Conservation (phyloP, 1,140 invertebrate genomes). For the Drosophila sturtevanti region DNA sequence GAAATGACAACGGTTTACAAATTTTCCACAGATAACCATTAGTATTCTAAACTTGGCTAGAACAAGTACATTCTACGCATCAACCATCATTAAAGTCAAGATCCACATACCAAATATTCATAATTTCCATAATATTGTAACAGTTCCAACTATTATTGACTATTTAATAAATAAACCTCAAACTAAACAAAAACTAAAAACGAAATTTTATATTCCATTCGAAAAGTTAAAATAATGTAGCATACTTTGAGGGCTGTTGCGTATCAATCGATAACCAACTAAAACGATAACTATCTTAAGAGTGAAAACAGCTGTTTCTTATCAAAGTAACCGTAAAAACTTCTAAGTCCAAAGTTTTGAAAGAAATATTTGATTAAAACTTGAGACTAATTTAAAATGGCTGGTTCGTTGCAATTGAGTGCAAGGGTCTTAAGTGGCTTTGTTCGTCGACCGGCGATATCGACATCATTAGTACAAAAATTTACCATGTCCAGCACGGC, state of each 20-base stretch:
- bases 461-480: background rate
- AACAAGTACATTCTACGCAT: constrained; percentile 35
- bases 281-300: background rate
- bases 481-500: background rate
- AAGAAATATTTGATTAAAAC: background rate
- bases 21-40: constrained; percentile 12
- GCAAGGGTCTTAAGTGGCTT: background rate
- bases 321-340: background rate
- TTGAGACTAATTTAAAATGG: background rate
- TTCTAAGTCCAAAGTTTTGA: too few relatives aligned
- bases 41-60: constrained; percentile 46
- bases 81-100: constrained; percentile 36
- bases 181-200: constrained; percentile 33
- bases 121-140: constrained; percentile 70
- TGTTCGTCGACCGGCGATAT: background rate
- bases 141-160: constrained; percentile 67
- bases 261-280: background rate
- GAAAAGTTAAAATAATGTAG: background rate
- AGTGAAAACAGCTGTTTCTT: background rate
- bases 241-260: constrained; percentile 19
- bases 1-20: background rate
- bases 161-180: constrained; percentile 67
- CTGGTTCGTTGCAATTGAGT: background rate
- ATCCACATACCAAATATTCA: constrained; percentile 47
- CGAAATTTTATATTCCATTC: too few relatives aligned